Evolutionary conservation across 1,140 invertebrate species (phyloP).

Genomic region (Manduca sexta): DNA sequence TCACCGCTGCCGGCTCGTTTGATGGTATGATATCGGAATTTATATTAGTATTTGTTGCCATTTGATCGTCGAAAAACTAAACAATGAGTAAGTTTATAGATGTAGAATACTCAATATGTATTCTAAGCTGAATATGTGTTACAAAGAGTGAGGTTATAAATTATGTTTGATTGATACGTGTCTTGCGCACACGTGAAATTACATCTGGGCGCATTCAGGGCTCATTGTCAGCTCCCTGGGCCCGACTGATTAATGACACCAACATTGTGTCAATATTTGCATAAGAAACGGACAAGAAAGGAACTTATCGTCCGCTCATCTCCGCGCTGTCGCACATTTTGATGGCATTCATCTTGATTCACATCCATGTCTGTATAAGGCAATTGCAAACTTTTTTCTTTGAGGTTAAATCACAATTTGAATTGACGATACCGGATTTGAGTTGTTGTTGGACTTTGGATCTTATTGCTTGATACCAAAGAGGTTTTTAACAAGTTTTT

Average conservation of each 20-base stretch:
- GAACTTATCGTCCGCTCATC: slow-evolving; percentile 58
- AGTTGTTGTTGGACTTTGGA: neutral
- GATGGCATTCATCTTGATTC: slow-evolving; percentile 47
- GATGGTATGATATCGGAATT: no score
- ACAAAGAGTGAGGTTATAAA: slow-evolving; percentile 17
- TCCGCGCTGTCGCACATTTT: slow-evolving; percentile 46
- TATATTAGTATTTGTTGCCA: no score
- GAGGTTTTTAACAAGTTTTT: slow-evolving; percentile 12
- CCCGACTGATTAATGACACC: slow-evolving; percentile 63
- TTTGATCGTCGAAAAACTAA: no score
- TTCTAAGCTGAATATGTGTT: no score
- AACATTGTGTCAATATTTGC: slow-evolving; percentile 69
- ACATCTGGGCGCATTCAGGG: slow-evolving; percentile 35
- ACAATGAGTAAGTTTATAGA: no score
- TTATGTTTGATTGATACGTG: slow-evolving; percentile 35
- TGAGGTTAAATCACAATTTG: slow-evolving; percentile 5
- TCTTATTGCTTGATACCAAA: slow-evolving; percentile 14
- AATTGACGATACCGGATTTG: neutral
- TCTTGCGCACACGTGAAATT: slow-evolving; percentile 43
- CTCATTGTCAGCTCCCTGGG: slow-evolving; percentile 41
- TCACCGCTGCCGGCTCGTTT: no score
- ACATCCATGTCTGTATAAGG: slow-evolving; percentile 7
- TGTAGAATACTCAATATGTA: slow-evolving; percentile 1
- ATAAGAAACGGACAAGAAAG: slow-evolving; percentile 67
- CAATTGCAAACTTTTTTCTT: slow-evolving; percentile 14